Conservation (phyloP, 2,113 vertebrate species). For the Marmota flaviventris region DNA sequence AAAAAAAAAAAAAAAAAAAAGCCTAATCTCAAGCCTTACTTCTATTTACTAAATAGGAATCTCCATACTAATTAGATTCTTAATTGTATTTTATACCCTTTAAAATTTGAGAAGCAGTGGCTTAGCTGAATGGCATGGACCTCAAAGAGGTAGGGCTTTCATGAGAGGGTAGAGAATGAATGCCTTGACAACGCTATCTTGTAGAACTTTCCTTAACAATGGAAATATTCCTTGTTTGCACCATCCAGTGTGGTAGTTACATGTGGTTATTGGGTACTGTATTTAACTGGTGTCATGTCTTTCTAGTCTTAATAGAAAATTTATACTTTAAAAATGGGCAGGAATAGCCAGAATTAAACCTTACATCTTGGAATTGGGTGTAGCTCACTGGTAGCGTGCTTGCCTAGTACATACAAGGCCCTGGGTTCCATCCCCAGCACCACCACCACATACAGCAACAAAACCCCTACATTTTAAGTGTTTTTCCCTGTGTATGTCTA, state of each 20-base stretch:
- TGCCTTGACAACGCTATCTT: not conserved
- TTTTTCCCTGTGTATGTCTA: not conserved
- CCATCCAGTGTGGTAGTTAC: not conserved
- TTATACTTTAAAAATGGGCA: not conserved
- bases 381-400: not conserved
- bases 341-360: slow-evolving; percentile 35
- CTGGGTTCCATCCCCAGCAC: not conserved
- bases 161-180: not conserved
- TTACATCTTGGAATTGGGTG: not conserved
- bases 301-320: not conserved
- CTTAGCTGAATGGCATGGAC: not conserved
- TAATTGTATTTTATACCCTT: not conserved
- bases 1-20: not conserved
- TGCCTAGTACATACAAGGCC: not conserved
- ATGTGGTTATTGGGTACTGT: not conserved
- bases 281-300: not conserved
- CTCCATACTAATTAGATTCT: not conserved
- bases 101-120: slow-evolving; percentile 2
- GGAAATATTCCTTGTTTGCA: slow-evolving; percentile 11
- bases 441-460: not conserved
- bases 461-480: not conserved
- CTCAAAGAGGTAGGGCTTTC: not conserved
- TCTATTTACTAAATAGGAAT: not conserved
- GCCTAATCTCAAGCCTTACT: not conserved
- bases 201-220: not conserved